These are phyloP conservation scores for Ptilonorhynchus violaceus DNA, from an alignment of 2,113 vertebrate genomes.

Conservation along the genomic window DNA sequence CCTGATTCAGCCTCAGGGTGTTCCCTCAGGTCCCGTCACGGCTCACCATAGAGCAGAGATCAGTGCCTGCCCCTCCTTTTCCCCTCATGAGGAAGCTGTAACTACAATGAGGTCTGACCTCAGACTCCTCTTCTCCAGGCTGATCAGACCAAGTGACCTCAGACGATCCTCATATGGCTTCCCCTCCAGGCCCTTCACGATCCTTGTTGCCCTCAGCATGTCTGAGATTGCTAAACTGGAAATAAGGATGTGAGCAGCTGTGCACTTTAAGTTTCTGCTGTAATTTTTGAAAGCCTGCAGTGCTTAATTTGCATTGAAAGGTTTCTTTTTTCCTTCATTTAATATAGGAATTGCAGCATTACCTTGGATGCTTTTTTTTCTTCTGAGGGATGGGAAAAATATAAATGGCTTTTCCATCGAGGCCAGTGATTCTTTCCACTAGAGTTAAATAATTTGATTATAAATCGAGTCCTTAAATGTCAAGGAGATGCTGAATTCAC, in stretches of 20 bases:
- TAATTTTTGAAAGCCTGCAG: not conserved
- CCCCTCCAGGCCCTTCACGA: not conserved
- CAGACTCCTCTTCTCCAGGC: not conserved
- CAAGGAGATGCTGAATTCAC: slow-evolving; percentile 62
- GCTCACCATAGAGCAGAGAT: not conserved
- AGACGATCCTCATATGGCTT: not conserved
- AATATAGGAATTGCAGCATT: not conserved
- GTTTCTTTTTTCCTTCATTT: slow-evolving; percentile 5
- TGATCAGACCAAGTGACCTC: not conserved
- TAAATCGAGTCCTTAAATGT: slow-evolving; percentile 64
- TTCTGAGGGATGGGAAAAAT: not conserved
- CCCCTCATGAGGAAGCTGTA: not conserved
- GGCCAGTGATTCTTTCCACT: slow-evolving; percentile 41
- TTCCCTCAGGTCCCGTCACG: not conserved
- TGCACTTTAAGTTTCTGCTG: not conserved
- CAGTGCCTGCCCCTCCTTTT: not conserved
- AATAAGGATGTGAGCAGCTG: not conserved
- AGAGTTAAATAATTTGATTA: slow-evolving; percentile 64
- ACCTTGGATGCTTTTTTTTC: not conserved
- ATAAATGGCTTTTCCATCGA: slow-evolving; percentile 23
- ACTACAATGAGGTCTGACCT: not conserved
- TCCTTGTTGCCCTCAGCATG: not conserved
- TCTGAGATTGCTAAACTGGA: not conserved
- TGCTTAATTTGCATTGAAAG: not conserved
- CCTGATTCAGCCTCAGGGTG: not conserved